phyloP scores from a whole-genome alignment of 2,113 vertebrate genomes.

The Falcunculus frontatus region DNA sequence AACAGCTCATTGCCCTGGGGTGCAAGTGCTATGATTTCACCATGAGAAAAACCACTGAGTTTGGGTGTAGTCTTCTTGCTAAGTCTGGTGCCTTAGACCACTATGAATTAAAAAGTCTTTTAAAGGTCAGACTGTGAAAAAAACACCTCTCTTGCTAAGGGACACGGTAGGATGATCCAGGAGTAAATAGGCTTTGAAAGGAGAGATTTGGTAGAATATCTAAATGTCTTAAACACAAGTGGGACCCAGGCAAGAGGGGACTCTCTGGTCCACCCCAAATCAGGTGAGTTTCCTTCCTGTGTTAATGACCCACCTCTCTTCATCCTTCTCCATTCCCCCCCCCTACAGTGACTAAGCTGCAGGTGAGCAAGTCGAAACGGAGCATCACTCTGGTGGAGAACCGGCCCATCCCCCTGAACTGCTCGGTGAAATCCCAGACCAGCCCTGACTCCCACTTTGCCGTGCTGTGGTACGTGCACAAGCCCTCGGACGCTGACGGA shows the following conservation, averaged over 20 bases:
- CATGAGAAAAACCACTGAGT: neutral
- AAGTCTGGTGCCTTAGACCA: neutral
- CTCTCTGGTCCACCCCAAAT: neutral
- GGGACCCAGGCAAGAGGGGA: neutral
- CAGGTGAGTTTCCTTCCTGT: neutral
- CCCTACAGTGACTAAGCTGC: constrained; percentile 85
- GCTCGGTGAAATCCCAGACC: constrained; percentile 87
- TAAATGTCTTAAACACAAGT: neutral
- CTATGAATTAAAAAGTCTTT: neutral
- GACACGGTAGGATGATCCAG: neutral
- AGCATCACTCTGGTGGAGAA: constrained; percentile 87
- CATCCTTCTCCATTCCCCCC: neutral
- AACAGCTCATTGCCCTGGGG: neutral
- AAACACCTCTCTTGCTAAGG: neutral
- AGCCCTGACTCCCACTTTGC: constrained; percentile 87
- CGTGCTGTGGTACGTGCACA: constrained; percentile 90
- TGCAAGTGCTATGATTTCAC: neutral
- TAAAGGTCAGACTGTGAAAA: neutral
- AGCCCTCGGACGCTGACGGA: constrained; percentile 74
- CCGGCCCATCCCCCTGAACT: constrained; percentile 87
- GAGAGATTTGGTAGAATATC: neutral
- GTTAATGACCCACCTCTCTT: neutral
- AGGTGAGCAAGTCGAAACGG: constrained; percentile 88
- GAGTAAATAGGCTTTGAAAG: neutral
- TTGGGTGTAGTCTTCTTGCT: neutral